Percentiles rank a stretch among this genome's conserved stretches.
phyloP scores from a whole-genome alignment of 2,888 invertebrate species.

The Zhuqinia jingwanae region DNA sequence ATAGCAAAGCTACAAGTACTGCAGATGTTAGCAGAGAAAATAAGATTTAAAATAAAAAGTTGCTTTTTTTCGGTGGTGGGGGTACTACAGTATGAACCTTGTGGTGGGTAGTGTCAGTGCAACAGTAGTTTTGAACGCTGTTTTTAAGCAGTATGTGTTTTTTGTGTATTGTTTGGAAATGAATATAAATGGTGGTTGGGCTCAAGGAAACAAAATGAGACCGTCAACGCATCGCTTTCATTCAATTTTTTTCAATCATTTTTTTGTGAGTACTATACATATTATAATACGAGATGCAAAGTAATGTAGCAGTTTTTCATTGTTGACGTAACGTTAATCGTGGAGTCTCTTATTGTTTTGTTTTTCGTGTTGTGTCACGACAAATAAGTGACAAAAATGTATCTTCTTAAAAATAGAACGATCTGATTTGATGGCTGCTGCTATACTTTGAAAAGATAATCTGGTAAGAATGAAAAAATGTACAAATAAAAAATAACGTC shows the following conservation, averaged over 20 bases:
- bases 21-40: too few species aligned
- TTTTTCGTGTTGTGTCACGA: constrained; percentile 34
- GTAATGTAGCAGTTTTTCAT: constrained; percentile 28
- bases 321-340: constrained; percentile 36
- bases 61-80: too few species aligned
- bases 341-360: neutral
- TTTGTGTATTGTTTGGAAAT: neutral
- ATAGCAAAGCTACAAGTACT: neutral
- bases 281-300: too few species aligned
- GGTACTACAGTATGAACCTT: neutral
- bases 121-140: neutral
- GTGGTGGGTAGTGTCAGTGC: neutral
- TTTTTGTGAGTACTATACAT: neutral
- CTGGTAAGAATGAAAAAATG: constrained; percentile 26
- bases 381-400: neutral
- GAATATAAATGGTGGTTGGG: constrained; percentile 9
- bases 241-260: constrained; percentile 19
- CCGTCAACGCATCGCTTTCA: constrained; percentile 34
- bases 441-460: neutral
- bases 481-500: constrained; percentile 8
- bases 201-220: constrained; percentile 13
- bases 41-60: too few species aligned
- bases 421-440: neutral
- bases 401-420: constrained; percentile 18
- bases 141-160: constrained; percentile 5